These are phyloP conservation scores for Sarcophaga caerulescens DNA, from an alignment of 2,888 invertebrate genomes.

Conservation along the genomic window DNA sequence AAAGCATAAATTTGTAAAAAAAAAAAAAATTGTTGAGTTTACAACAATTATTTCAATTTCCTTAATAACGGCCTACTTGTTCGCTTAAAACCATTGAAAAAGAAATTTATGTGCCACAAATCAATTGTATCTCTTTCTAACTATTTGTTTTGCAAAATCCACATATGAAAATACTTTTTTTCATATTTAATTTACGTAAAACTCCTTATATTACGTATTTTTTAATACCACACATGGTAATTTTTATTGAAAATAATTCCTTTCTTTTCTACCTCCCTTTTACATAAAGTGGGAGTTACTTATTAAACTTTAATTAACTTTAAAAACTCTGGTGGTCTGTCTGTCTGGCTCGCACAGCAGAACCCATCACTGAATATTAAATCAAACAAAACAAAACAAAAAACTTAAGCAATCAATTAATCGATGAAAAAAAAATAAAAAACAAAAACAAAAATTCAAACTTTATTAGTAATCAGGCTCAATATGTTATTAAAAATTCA, in stretches of 20 bases:
- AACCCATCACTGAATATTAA: constrained; percentile 14
- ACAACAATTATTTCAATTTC: no score
- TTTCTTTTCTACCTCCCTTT: not conserved
- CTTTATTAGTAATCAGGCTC: constrained; percentile 6
- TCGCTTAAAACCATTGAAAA: no score
- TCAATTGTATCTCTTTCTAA: not conserved
- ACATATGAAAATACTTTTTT: no score
- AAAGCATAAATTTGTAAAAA: no score
- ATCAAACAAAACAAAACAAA: not conserved
- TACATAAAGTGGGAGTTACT: constrained; percentile 27
- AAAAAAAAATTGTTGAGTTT: no score
- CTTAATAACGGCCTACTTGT: no score
- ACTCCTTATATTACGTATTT: not conserved
- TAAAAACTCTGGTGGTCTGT: constrained; percentile 46
- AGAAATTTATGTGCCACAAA: not conserved
- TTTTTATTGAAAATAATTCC: not conserved
- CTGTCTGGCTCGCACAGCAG: not conserved
- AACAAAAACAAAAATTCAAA: not conserved
- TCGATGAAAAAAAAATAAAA: not conserved
- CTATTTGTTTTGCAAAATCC: not conserved
- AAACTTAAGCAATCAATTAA: constrained; percentile 20
- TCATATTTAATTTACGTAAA: not conserved
- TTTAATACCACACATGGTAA: not conserved
- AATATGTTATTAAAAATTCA: constrained; percentile 17
- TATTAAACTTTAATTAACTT: constrained; percentile 44